These are phyloP conservation scores for Ictalurus furcatus DNA, from an alignment of 2,113 vertebrate genomes.

Conservation along the genomic window DNA sequence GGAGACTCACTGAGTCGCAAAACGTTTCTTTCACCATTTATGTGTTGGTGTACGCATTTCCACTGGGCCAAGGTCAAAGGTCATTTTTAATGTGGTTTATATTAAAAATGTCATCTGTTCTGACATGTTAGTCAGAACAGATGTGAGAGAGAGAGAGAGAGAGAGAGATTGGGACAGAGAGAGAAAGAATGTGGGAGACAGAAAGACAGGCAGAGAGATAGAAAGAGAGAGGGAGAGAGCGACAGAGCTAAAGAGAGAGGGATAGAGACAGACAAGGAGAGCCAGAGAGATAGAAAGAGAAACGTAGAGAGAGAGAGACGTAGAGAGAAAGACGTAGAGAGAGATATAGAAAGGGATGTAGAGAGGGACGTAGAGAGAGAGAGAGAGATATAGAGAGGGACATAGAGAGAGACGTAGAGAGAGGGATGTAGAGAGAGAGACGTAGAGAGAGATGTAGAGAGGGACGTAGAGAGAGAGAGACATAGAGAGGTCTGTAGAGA, in stretches of 20 bases:
- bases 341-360: too few relatives aligned
- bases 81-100: conserved; percentile 58
- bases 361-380: too few relatives aligned
- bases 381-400: too few relatives aligned
- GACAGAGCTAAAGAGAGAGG: not conserved
- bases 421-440: too few relatives aligned
- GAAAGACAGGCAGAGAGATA: not conserved
- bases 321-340: not conserved
- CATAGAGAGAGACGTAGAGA: too few relatives aligned
- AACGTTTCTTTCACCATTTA: not conserved
- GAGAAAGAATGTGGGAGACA: conserved; percentile 17
- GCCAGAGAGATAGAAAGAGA: too few relatives aligned
- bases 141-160: not conserved
- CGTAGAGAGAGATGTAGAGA: too few relatives aligned
- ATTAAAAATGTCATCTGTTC: too few relatives aligned
- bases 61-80: conserved; percentile 59
- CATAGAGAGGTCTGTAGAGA: too few relatives aligned
- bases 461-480: too few relatives aligned
- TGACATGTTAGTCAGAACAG: too few relatives aligned
- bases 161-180: not conserved
- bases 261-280: too few relatives aligned
- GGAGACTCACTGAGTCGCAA: not conserved
- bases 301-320: not conserved
- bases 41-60: not conserved
- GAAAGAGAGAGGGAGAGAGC: not conserved